Conservation (phyloP, 2,888 invertebrate species). For the Dioctria linearis region DNA sequence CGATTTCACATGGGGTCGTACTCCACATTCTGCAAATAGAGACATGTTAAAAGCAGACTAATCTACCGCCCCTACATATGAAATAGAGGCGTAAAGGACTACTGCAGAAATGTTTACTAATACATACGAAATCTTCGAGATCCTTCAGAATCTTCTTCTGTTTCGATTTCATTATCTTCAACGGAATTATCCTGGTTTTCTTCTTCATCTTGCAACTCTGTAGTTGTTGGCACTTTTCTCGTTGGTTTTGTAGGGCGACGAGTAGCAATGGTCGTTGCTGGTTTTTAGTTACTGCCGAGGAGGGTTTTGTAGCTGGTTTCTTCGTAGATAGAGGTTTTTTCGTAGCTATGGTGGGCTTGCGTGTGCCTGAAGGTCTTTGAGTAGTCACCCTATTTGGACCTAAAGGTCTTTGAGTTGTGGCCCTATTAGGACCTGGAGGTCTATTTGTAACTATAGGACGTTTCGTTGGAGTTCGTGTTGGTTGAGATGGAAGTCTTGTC, state of each 20-base stretch:
- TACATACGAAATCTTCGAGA: constrained; percentile 69
- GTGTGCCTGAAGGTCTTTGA: constrained; percentile 61
- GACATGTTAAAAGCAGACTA: constrained; percentile 62
- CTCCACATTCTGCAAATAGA: constrained; percentile 83
- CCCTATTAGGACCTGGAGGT: constrained; percentile 52
- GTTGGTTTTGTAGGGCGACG: constrained; percentile 66
- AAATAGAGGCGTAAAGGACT: background rate
- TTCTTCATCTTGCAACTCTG: constrained; percentile 66
- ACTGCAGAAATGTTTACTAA: constrained; percentile 1
- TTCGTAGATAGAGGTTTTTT: constrained; percentile 65
- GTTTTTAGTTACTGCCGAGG: constrained; percentile 61
- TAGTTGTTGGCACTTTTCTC: constrained; percentile 66
- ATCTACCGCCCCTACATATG: constrained; percentile 57
- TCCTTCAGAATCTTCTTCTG: constrained; percentile 49
- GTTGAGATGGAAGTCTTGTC: constrained; percentile 49
- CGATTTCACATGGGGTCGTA: constrained; percentile 83
- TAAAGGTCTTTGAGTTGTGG: constrained; percentile 60
- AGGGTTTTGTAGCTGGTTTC: constrained; percentile 70
- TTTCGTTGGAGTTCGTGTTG: constrained; percentile 58
- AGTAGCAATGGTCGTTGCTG: background rate
- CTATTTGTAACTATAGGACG: constrained; percentile 55
- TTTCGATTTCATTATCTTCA: constrained; percentile 63
- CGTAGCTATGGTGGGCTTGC: constrained; percentile 66
- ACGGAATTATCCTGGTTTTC: constrained; percentile 67
- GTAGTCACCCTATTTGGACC: constrained; percentile 66